Evolutionary conservation across 1,140 invertebrate genomes (phyloP), one percentile per base, ranked within the genome.

Genomic region (Cydia splendana): DNA sequence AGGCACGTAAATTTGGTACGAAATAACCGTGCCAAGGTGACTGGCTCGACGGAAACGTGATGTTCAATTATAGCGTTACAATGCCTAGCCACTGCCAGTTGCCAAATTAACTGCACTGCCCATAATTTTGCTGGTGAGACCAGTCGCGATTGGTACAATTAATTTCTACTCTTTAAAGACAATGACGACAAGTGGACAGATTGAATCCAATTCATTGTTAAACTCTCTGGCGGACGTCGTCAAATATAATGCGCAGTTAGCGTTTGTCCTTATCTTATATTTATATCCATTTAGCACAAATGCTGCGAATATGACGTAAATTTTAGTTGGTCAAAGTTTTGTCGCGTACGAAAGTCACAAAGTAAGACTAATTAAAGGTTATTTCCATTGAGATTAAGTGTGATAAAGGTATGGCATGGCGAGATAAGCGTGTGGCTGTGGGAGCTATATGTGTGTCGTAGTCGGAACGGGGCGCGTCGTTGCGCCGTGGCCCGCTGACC

Each of bases 401-500:
- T 18, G 65, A 69, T 71, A 71, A 71, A 71, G 67, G 67, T 38
- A 71, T 38, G 28, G 65, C 65, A 69, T 34, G 30, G 34, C 67
- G 30, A 74, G 73, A 74, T 74, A 74, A 74, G 45, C 73, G 48
- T 74, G 73, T 74, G 45, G 75, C 30, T 53, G 73, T 74, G 45
- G 75, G 53, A 30, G 75, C 20, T 71, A 71, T 38, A 71, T 69
- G 34, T 34, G 67, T 71, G 34, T 38, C 7, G 67, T 42, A 34
- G 67, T 38, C 67, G 67, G n/a, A 71, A 65, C 65, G 75, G 57
- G 42, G 75, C 65, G 78, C 69, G 79, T 65, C 81, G 82, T 84
- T 76, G 82, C 81, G 83, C 82, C 80, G 88, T 88, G 91, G 84
- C 91, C 91, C 81, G 87, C 82, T 93, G 89, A 93, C 91, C 90